These are phyloP conservation scores for Lordiphosa collinella DNA, from an alignment of 1,140 invertebrate species.

Conservation along the genomic window DNA sequence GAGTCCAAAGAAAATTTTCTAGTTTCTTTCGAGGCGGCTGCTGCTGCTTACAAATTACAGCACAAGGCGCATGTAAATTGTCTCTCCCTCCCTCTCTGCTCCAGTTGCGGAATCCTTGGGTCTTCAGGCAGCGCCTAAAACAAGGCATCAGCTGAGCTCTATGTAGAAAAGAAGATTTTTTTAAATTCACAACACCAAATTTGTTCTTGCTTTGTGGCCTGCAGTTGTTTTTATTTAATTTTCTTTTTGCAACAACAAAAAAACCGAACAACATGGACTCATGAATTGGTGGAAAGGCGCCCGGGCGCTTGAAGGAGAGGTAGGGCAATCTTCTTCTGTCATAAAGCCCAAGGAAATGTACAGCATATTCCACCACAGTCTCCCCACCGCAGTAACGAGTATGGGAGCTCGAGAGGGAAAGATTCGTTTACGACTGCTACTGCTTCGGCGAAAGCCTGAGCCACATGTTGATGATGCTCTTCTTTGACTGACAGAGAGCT, in stretches of 20 bases:
- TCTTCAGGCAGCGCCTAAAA: conserved; percentile 47
- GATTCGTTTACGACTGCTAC: conserved; percentile 6
- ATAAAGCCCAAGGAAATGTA: conserved; percentile 21
- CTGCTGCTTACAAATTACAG: conserved; percentile 52
- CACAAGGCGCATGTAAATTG: conserved; percentile 60
- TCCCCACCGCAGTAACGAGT: conserved; percentile 28
- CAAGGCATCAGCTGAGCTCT: conserved; percentile 40
- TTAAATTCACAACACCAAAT: conserved; percentile 55
- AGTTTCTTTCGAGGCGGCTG: conserved; percentile 12
- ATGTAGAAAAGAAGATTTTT: conserved; percentile 39
- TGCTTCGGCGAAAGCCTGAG: conserved; percentile 2
- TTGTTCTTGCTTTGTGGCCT: conserved; percentile 25
- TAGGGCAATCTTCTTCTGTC: conserved; percentile 1
- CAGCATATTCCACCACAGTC: conserved; percentile 11
- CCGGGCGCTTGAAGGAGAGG: not conserved
- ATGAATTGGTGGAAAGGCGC: conserved; percentile 23
- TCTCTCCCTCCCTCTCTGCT: not conserved
- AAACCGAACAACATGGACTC: not conserved
- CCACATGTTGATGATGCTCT: not conserved
- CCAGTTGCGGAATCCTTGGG: conserved; percentile 7
- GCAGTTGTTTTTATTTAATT: conserved; percentile 73
- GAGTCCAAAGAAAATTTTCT: conserved; percentile 11
- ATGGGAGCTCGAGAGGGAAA: conserved; percentile 12
- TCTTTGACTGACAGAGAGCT: conserved; percentile 7
- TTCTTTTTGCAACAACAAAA: conserved; percentile 50